Evolutionary conservation across 1,140 invertebrate species (phyloP).

Genomic region (Drosophila insularis): DNA sequence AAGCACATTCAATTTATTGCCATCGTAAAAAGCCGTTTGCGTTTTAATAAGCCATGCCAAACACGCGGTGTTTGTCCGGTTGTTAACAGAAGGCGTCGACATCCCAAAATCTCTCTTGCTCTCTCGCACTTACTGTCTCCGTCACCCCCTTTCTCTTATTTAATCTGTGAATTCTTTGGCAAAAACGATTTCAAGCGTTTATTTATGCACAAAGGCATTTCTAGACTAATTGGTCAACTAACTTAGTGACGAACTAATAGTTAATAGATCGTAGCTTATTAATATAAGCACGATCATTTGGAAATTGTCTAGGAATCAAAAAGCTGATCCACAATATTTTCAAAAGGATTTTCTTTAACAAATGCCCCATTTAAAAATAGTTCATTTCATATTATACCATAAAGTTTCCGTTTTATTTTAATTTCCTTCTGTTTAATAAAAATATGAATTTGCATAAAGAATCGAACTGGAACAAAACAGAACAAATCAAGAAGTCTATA

Average conservation of each 20-base stretch:
- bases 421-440: too few relatives aligned
- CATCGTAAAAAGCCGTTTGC: conserved; percentile 79
- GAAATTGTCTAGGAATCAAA: too few relatives aligned
- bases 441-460: too few relatives aligned
- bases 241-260: conserved; percentile 7
- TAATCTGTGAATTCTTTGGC: conserved; percentile 42
- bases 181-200: conserved; percentile 47
- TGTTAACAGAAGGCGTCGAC: conserved; percentile 71
- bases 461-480: too few relatives aligned
- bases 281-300: too few relatives aligned
- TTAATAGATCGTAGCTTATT: too few relatives aligned
- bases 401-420: too few relatives aligned
- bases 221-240: conserved; percentile 59
- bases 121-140: conserved; percentile 7
- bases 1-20: conserved; percentile 68
- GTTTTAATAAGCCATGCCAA: conserved; percentile 81
- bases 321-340: too few relatives aligned
- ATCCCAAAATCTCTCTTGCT: conserved; percentile 36
- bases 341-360: too few relatives aligned
- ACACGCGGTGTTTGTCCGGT: conserved; percentile 58
- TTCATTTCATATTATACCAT: too few relatives aligned
- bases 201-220: conserved; percentile 26
- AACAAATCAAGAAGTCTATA: too few relatives aligned
- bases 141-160: neutral
- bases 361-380: too few relatives aligned